phyloP scores from a whole-genome alignment of 2,888 invertebrate genomes.

The Agonopterix arenella region DNA sequence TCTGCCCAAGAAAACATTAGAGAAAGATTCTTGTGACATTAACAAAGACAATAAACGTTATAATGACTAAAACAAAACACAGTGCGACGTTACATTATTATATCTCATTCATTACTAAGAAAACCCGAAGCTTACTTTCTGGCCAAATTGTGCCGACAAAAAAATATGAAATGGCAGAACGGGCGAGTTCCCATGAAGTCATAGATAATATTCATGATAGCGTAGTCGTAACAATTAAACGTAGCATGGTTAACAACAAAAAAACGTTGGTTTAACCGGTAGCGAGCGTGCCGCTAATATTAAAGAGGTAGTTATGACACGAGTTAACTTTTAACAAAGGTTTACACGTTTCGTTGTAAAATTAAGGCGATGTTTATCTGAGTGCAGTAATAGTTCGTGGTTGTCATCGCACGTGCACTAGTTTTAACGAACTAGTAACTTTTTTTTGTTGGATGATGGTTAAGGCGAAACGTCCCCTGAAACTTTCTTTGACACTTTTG shows the following conservation, averaged over 20 bases:
- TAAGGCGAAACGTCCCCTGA: neutral
- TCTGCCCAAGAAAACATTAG: slow-evolving; percentile 44
- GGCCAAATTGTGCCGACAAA: slow-evolving; percentile 53
- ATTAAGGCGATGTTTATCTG: slow-evolving; percentile 68
- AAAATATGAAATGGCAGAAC: slow-evolving; percentile 53
- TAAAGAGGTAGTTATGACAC: slow-evolving; percentile 50
- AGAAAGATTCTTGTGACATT: slow-evolving; percentile 45
- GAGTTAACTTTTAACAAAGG: slow-evolving; percentile 43
- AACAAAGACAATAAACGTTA: slow-evolving; percentile 48
- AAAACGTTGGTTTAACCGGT: slow-evolving; percentile 56
- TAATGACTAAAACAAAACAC: slow-evolving; percentile 43
- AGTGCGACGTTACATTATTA: slow-evolving; percentile 37
- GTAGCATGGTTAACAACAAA: slow-evolving; percentile 42
- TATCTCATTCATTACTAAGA: slow-evolving; percentile 63
- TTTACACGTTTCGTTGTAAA: slow-evolving; percentile 64
- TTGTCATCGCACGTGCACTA: slow-evolving; percentile 63
- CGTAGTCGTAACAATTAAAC: slow-evolving; percentile 65
- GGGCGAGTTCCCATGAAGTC: slow-evolving; percentile 63
- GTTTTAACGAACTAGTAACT: slow-evolving; percentile 48
- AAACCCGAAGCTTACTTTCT: slow-evolving; percentile 38
- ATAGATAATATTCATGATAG: slow-evolving; percentile 63
- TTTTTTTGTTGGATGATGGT: slow-evolving; percentile 21
- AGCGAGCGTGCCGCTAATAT: slow-evolving; percentile 68
- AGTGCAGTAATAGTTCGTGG: slow-evolving; percentile 51
- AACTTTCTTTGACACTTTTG: neutral